Base-by-base conservation (phyloP, 2,797 vertebrate genomes). In the Poeciliopsis paucimaculata region DNA sequence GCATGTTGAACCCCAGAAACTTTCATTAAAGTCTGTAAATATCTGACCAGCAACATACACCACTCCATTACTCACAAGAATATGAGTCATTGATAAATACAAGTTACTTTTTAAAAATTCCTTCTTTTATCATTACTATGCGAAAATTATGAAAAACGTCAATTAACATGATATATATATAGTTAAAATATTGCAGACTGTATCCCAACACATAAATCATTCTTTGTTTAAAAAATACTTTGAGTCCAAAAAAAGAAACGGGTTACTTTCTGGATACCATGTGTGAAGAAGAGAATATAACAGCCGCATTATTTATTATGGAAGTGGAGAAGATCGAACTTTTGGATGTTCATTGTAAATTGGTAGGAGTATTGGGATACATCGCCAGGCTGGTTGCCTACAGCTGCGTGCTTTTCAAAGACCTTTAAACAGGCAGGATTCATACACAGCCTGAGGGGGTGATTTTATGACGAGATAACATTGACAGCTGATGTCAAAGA, bases 401-500 rank as follows among this genome's bases (percentile, higher is more conserved):
- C 66, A 66, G 57, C 31, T 46, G 77, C 41, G 43, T 45, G 72
- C 73, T 82, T 89, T 90, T 89, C 84, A 88, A 88, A 86, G 82
- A 80, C 77, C 78, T 78, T 86, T 75, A 84, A 82, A 84, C 84
- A 89, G 77, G 77, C 77, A 85, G 66, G 70, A 82, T 62, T 62
- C 57, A 57, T 49, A 84, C 79, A 75, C 72, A 84, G 87, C 89
- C 91, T 85, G 18, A 39, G 87, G 90, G 64, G 77, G 46, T 75
- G 83, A 86, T 81, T 90, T 82, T 80, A 86, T 90, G 82, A 77
- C 62, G 84, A 86, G 85, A 82, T 72, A 87, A 82, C 84, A 88
- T 75, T 92, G 90, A 90, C 88, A 90, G 83, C 20, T 77, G 75
- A 88, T 87, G 90, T 87, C 82, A 89, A 84, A 88, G 87, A 78